Base-by-base conservation (phyloP, 2,797 vertebrate genomes). In the Sebastiscus tertius region DNA sequence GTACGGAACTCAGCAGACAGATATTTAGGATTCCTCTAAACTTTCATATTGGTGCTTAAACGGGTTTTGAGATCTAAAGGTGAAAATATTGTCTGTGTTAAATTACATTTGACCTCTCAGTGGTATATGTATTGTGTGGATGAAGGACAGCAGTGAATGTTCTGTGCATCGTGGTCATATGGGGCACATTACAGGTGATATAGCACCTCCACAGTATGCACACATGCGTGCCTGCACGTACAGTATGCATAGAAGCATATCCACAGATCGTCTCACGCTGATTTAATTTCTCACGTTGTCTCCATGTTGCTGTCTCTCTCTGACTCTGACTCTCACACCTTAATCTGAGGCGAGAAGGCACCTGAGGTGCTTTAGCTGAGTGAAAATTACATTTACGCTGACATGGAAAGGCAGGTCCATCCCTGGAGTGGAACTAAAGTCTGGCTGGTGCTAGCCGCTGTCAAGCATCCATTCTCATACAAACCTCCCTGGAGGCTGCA, bases 371-470 rank as follows among this genome's bases (percentile, higher is more conserved):
- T 89, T 89, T 84, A 81, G 89, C 86, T 73, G 85, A 92, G 90
- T 92, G 89, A 90, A 93, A 94, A 94, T 94, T 94, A 85, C 89
- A 93, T 94, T 93, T 93, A 85, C 81, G 79, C 86, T 88, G 92
- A 93, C 85, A 83, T 82, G 82, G 84, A 86, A 83, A 87, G 90
- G 88, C 82, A 80, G 84, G 81, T 80, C 84, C 87, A 59, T 87
- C 89, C 91, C 87, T 74, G 79, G 87, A 89, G 88, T 89, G 88
- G 83, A 89, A 92, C 88, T 87, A 79, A 92, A 87, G 83, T 88
- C 72, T 75, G 79, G 82, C 86, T 83, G 72, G 46, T 61, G 61
- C 74, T 79, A 10, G 80, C 84, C 16, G 54, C 72, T 89, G 72
- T 87, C 80, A 83, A 88, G 74, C 78, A 90, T 88, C 82, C 82